A percentile compares a stretch with the other conserved stretches of the same genome.
Evolutionary conservation across 2,888 invertebrate genomes (phyloP).

Genomic region (Xestoiulus laeticollis): DNA sequence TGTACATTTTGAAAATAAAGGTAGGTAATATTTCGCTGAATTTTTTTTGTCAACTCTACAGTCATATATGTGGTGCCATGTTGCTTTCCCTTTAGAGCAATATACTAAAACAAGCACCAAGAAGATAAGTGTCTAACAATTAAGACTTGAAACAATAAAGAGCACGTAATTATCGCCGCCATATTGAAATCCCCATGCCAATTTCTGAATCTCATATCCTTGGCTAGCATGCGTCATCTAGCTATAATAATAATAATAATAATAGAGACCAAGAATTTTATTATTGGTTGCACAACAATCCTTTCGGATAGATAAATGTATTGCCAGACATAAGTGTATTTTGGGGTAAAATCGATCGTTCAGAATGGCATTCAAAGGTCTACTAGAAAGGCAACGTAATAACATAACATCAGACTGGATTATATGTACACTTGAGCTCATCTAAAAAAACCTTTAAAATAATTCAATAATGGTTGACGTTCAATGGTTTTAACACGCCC

Average conservation of each 20-base stretch:
- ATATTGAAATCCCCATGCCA: not conserved
- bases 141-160: not conserved
- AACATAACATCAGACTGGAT: not conserved
- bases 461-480: not conserved
- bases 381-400: not conserved
- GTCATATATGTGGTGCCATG: too few species aligned
- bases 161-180: not conserved
- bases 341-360: conserved; percentile 32
- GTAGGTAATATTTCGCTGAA: too few species aligned
- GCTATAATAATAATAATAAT: conserved; percentile 4
- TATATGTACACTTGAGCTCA: not conserved
- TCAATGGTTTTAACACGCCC: not conserved
- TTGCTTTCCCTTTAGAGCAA: too few species aligned
- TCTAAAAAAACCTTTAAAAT: not conserved
- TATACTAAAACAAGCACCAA: too few species aligned
- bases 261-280: conserved; percentile 30
- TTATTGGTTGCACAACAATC: conserved; percentile 23
- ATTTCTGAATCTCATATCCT: not conserved
- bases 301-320: conserved; percentile 36
- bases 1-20: too few species aligned
- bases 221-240: conserved; percentile 24
- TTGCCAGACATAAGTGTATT: conserved; percentile 38
- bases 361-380: conserved; percentile 2
- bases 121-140: not conserved
- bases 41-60: too few species aligned